These are phyloP conservation scores for Andrena minutula DNA, from an alignment of 2,888 invertebrate species.

Conservation along the genomic window DNA sequence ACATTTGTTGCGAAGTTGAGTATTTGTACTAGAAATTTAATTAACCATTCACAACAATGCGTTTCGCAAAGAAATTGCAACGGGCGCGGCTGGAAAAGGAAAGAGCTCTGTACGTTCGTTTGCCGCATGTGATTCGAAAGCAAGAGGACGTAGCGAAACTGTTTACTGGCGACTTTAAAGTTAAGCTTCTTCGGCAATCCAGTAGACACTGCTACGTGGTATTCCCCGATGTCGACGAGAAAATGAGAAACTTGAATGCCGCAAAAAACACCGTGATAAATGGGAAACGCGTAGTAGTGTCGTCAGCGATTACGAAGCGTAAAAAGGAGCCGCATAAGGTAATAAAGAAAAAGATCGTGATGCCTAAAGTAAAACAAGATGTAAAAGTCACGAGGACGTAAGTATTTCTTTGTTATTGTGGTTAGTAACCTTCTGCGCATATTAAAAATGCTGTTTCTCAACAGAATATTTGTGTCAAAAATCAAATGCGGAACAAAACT, in stretches of 20 bases:
- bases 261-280: conserved; percentile 66
- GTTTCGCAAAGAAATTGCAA: not conserved
- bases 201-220: conserved; percentile 76
- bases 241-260: conserved; percentile 71
- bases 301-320: conserved; percentile 44
- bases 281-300: conserved; percentile 71
- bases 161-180: conserved; percentile 73
- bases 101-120: conserved; percentile 75
- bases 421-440: conserved; percentile 5
- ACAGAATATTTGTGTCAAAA: conserved; percentile 76
- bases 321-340: conserved; percentile 39
- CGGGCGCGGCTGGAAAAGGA: conserved; percentile 51
- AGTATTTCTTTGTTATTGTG: conserved; percentile 44
- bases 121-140: conserved; percentile 76
- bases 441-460: not conserved
- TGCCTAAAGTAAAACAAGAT: conserved; percentile 66
- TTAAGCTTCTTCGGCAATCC: conserved; percentile 77
- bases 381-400: conserved; percentile 71
- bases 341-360: conserved; percentile 65
- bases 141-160: conserved; percentile 72
- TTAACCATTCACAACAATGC: not conserved
- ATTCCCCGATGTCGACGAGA: conserved; percentile 73
- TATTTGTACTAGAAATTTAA: not conserved
- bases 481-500: conserved; percentile 70
- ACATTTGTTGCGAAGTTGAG: not conserved